A percentile compares a stretch with the other conserved stretches of the same genome.
Evolutionary conservation across 1,140 invertebrate genomes (phyloP).

Genomic region (Bilobella aurantiaca): DNA sequence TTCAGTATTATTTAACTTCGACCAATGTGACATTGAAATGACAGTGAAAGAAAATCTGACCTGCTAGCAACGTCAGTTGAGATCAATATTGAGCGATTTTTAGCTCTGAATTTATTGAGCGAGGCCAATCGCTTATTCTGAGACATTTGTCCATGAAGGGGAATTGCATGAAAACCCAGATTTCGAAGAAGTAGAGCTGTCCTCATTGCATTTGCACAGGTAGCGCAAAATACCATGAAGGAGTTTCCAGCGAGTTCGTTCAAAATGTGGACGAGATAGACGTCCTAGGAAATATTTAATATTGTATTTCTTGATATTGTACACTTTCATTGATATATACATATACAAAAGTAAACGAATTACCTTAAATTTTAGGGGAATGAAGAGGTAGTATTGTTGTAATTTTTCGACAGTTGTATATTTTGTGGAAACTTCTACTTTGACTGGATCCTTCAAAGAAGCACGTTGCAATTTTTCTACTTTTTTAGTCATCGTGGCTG

Average conservation of each 20-base stretch:
- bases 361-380: conserved; percentile 88
- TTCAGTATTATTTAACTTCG: background rate
- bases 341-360: conserved; percentile 6
- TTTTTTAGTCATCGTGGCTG: conserved; percentile 98
- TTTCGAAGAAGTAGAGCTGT: conserved; percentile 77
- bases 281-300: conserved; percentile 55
- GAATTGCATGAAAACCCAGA: conserved; percentile 80
- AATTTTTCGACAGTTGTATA: conserved; percentile 97
- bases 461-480: conserved; percentile 92
- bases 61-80: conserved; percentile 96
- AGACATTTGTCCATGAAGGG: conserved; percentile 94
- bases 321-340: background rate
- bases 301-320: conserved; percentile 1
- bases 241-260: conserved; percentile 94
- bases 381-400: conserved; percentile 89
- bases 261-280: conserved; percentile 89
- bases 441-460: conserved; percentile 80
- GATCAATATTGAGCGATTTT: conserved; percentile 74
- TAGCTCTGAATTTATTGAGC: conserved; percentile 84
- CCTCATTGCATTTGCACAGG: conserved; percentile 82
- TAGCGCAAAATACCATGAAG: conserved; percentile 94
- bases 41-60: conserved; percentile 41
- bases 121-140: conserved; percentile 85
- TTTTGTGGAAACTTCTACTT: conserved; percentile 90
- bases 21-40: conserved; percentile 2